These are phyloP conservation scores for Tinamus guttatus DNA, from an alignment of 2,113 vertebrate species.

Conservation along the genomic window DNA sequence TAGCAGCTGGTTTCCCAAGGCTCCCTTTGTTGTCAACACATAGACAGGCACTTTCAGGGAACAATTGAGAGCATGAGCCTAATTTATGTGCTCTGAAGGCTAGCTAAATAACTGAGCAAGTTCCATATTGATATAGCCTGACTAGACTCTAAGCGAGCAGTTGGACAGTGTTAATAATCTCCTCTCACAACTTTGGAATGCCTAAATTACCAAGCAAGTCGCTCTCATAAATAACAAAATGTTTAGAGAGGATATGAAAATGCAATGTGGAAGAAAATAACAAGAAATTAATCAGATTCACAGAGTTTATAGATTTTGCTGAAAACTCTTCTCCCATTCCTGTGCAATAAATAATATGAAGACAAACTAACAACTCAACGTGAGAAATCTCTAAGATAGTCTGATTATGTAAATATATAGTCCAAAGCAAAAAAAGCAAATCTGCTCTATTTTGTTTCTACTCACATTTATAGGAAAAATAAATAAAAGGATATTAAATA, in stretches of 20 bases:
- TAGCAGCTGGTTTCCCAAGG: background rate
- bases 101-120: background rate
- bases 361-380: background rate
- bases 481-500: slow-evolving; percentile 1
- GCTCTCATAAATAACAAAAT: background rate
- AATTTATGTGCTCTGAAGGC: slow-evolving; percentile 8
- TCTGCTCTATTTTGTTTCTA: background rate
- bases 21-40: background rate
- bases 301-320: slow-evolving; percentile 4
- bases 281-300: background rate
- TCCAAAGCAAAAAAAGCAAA: background rate
- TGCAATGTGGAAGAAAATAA: background rate
- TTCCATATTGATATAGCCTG: background rate
- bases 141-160: slow-evolving; percentile 1
- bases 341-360: background rate
- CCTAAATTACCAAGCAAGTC: background rate
- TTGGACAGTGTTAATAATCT: background rate
- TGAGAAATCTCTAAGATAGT: background rate
- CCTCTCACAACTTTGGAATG: background rate
- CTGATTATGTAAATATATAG: background rate
- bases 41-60: background rate
- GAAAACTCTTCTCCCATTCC: background rate
- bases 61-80: background rate
- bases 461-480: background rate
- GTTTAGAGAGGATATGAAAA: background rate